Base-by-base conservation (phyloP, 2,113 vertebrate species). In the Crotophaga sulcirostris region DNA sequence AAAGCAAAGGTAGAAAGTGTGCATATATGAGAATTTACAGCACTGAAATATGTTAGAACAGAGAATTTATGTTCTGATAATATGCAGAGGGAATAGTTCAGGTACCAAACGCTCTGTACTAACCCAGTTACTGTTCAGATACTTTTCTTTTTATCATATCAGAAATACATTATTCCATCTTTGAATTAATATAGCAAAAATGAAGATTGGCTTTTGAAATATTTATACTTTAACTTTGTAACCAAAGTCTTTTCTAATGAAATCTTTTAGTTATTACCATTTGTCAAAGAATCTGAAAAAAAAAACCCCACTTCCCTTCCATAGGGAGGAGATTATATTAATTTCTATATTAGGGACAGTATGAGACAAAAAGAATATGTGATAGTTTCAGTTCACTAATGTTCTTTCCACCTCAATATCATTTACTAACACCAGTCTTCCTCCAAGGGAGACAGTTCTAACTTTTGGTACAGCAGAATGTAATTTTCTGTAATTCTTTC, bases 161-260 rank as follows among this genome's bases (percentile, higher is more conserved):
- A 66, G 38, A 85, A 92, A 94, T 77, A 78, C 40, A 62, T 38
- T 11, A 56, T 75, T 69, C 26, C 25, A 58, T 84, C n/a, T 90
- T 89, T 40, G 49, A 87, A 94, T 51, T 5, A 49, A 77, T 69
- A 69, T 21, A 81, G 17, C n/a, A 80, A 67, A 95, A 89, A 45
- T 45, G 16, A 70, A 78, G 38, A 93, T 45, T 72, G 44, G 52
- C 5, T 89, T 87, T 76, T 95, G 70, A 93, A 95, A 90, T 90
- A 93, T 82, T 93, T 92, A 47, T 84, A 51, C 66, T 89, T 91
- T 66, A 81, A 73, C 51, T 90, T 77, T 74, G 13, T 69, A 89
- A 51, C 31, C 49, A 73, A 86, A 92, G 55, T 60, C 36, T 2
- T 77, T 86, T 76, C 42, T 84, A 87, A 81, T 89, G 15, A 84